Base-by-base conservation (phyloP, 2,888 invertebrate species). In the Meteorus cinctellus region DNA sequence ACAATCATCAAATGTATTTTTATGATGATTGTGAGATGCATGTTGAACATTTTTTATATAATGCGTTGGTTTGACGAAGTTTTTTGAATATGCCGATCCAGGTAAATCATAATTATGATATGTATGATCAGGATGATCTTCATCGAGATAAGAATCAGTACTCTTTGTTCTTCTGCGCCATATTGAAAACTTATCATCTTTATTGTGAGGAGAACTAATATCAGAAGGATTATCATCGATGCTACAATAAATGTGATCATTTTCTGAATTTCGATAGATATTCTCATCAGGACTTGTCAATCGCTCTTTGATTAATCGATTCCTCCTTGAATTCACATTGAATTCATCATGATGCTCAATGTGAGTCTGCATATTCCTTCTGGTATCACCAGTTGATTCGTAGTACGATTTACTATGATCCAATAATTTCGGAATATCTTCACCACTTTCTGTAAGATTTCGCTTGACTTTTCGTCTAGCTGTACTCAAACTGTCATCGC, bases 161-260 rank as follows among this genome's bases (percentile, higher is more conserved):
- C 87, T 87, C 66, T 84, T 86, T 0, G 87, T 84, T 70, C 87
- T 76, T 77, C 85, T 79, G 1, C 85, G 82, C 0, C 83, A 82
- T 16, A 59, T 72, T 24, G 66, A 31, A 19, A 36, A 55, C 14
- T 59, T 70, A 51, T 51, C 48, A 70, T 27, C 1, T 55, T 75
- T 31, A 45, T 65, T 67, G 63, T 67, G 63, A 67, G 14, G 55
- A 62, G 59, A 70, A 48, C 29, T 74, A 77, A 75, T 78, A 0
- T 76, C 55, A 36, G 82, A 80, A 31, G 86, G 84, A 80, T 92
- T 91, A 81, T 93, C 93, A 82, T 94, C 94, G 88, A 93, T 93
- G 87, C 92, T 92, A 86, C 90, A 88, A 77, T 89, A 89, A 51
- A 88, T 83, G 76, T 88, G 89, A 70, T 89, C 87, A 73, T 82